Base-by-base conservation (phyloP, 2,113 vertebrate species). In the Phrynosoma blainvillii region DNA sequence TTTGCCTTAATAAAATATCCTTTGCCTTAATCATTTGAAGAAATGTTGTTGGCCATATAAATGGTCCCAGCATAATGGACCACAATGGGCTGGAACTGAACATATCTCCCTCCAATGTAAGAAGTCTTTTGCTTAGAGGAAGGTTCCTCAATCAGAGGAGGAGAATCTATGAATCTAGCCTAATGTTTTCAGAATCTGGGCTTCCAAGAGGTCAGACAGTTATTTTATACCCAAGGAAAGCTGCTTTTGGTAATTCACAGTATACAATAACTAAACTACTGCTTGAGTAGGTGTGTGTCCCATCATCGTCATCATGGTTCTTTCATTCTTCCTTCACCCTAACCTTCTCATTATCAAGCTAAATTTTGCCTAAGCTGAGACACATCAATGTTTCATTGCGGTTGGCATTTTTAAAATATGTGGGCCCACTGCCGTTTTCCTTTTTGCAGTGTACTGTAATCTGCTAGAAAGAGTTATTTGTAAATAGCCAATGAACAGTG, bases 381-480 rank as follows among this genome's bases (percentile, higher is more conserved):
- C 73, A 84, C 76, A 3, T 16, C 65, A 86, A 74, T 59, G 3
- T 30, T 59, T 73, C 13, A 9, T 16, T 42, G 79, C 81, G 82
- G 83, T n/a, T 0, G 42, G 76, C 0, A 71, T 85, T 86, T 87
- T 84, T 84, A 2, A 79, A 93, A 85, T 20, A 42, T 62, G 88
- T 47, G 71, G 84, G 66, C 66, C 2, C 77, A 89, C 77, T 71
- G 23, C 79, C 65, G 80, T 81, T 88, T 84, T 70, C 80, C 12
- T 78, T 23, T 5, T 42, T 0, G 0, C 59, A 82, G 79, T 27
- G 0, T 71, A 54, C 1, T 82, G 76, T 71, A 83, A 70, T 54
- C 78, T 79, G 73, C 82, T 80, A 89, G 77, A 91, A 18, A 79
- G 11, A 89, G 84, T 90, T 84, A 89, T 87, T 84, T n/a, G 30